Base-by-base conservation (phyloP, 2,888 invertebrate species). In the Aradus depressus region DNA sequence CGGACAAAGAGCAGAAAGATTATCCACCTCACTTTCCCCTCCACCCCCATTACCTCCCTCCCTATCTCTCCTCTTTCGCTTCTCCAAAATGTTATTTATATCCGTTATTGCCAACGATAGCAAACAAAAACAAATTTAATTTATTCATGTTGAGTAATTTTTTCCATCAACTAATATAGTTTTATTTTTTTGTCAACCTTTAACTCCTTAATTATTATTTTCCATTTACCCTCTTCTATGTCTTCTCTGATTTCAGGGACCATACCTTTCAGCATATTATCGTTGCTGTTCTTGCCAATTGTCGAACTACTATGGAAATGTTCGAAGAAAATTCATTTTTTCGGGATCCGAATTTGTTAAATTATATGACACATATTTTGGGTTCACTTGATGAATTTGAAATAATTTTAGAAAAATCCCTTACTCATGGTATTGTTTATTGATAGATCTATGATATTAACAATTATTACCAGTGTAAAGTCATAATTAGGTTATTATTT, bases 321-420 rank as follows among this genome's bases (percentile, higher is more conserved):
- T 98, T 92, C 65, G 96, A 96, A 65, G 95, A 96, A 65, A 82
- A 84, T 61, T 93, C 96, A 48, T 97, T 98, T 68, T 73, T 98
- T 54, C 79, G 96, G 51, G 88, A 89, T 64, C 77, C 84, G 48
- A 83, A 83, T 50, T 74, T 93, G 32, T 76, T 89, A 54, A 88
- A 86, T 60, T 92, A 91, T 71, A 77, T 95, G 53, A 76, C 86
- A 59, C 89, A 93, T 71, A 90, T 93, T 65, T 75, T 95, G 39
- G 84, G 89, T 64, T 88, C 91, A 14, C 74, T 95, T 34, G 86
- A 88, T 64, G 90, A 92, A 66, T 84, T 89, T 63, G 85, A 90
- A 62, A 86, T 89, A 59, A 81, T 85, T 51, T 73, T 89, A 51
- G 89, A 89, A 68, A 85, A 87, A 66, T 88, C 88, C 49, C 80